phyloP scores from a whole-genome alignment of 2,797 vertebrate species.

The Danio kyathit region DNA sequence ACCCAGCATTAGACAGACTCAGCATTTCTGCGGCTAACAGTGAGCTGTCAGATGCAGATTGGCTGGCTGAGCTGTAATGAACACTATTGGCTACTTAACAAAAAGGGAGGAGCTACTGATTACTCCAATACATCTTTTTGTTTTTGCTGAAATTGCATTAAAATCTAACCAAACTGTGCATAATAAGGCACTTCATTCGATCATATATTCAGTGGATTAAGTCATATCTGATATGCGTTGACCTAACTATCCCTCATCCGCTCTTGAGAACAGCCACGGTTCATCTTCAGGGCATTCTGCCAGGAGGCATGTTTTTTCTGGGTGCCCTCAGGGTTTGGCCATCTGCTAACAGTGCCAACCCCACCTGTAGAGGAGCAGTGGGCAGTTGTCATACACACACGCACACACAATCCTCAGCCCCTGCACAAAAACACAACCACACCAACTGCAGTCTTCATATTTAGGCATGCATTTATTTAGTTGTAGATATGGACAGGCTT shows the following conservation, averaged over 20 bases:
- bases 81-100: too few species aligned
- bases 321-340: conserved; percentile 66
- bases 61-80: too few species aligned
- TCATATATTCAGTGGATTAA: too few species aligned
- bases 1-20: too few species aligned
- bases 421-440: conserved; percentile 68
- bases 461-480: conserved; percentile 60
- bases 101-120: too few species aligned
- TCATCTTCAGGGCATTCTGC: conserved; percentile 55
- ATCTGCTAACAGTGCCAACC: conserved; percentile 76
- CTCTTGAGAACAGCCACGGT: conserved; percentile 58
- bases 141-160: too few species aligned
- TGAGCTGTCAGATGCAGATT: too few species aligned
- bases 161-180: too few species aligned
- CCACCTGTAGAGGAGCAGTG: conserved; percentile 44
- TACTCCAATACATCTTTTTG: too few species aligned
- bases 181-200: too few species aligned
- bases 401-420: conserved; percentile 69
- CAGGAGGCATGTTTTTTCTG: conserved; percentile 63
- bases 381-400: conserved; percentile 73
- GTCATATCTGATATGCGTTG: not conserved
- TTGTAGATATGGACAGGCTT: conserved; percentile 3
- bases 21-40: too few species aligned
- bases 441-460: conserved; percentile 71
- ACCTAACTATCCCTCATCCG: conserved; percentile 41